Base-by-base conservation (phyloP, 2,797 vertebrate genomes). In the Diceros bicornis region DNA sequence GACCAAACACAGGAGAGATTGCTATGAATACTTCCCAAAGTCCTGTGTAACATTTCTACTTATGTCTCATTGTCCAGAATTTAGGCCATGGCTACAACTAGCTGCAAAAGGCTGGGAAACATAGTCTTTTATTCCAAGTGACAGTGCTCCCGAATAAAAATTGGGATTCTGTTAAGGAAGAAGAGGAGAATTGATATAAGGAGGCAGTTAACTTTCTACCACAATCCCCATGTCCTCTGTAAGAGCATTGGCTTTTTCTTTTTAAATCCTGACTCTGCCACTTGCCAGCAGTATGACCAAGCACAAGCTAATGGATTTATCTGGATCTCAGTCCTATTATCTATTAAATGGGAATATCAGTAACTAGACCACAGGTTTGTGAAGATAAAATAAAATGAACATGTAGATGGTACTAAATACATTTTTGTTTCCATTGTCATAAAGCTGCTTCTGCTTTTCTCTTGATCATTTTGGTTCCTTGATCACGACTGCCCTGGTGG, bases 381-480 rank as follows among this genome's bases (percentile, higher is more conserved):
- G 69, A 78, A 44, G 18, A 82, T 71, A 64, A 81, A 72, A 64
- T 68, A 79, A 79, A 89, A 69, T 68, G 25, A 32, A 61, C 27
- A 4, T 71, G 5, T 34, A 52, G 23, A 16, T 27, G 8, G 44
- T 79, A 59, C 79, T 68, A 96, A 71, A 72, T 55, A 16, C 6
- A 37, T 61, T n/a, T 55, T 72, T 7, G 3, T n/a, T 87, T 92
- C n/a, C 11, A 20, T 91, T 68, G 64, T 72, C n/a, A 55, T 21
- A 77, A 79, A 96, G 52, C 21, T 96, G 37, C 6, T 89, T 94
- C 47, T 94, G 59, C 66, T 59, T 75, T 75, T 75, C 72, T 32
- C 37, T 78, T 68, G 72, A 37, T 86, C n/a, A 86, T 86, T 97
- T 78, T 79, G 37, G 61, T 72, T 88, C 20, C 3, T 82, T 83